A percentile compares a stretch with the other conserved stretches of the same genome.
Conservation (phyloP, 2,888 invertebrate genomes). For the Pimpla rufipes region DNA sequence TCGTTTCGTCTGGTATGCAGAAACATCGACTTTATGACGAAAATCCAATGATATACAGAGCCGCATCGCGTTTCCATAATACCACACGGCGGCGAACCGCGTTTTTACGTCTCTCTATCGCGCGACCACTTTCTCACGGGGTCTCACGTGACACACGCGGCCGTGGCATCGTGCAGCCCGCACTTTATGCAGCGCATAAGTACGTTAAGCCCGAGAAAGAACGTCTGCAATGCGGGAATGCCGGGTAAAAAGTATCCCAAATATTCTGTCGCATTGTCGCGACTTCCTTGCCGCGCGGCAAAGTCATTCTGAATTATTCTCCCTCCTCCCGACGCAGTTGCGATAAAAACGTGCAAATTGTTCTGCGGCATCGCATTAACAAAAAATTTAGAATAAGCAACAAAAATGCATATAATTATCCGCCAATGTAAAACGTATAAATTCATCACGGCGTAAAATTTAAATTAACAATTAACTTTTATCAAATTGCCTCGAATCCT, state of each 20-base stretch:
- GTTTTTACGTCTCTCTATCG: slow-evolving; percentile 46
- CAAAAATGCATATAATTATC: background rate
- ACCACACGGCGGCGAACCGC: slow-evolving; percentile 6
- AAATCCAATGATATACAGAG: slow-evolving; percentile 23
- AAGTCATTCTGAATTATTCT: slow-evolving; percentile 6
- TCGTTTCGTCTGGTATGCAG: background rate
- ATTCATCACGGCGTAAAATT: background rate
- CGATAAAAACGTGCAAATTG: background rate
- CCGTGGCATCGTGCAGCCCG: slow-evolving; percentile 11
- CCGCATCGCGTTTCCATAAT: slow-evolving; percentile 40
- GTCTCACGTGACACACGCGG: slow-evolving; percentile 37
- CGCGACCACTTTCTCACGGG: slow-evolving; percentile 51
- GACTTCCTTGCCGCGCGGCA: slow-evolving; percentile 5
- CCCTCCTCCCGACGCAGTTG: background rate
- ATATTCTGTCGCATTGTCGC: slow-evolving; percentile 55
- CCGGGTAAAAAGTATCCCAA: slow-evolving; percentile 43
- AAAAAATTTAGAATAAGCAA: background rate
- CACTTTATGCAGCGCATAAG: slow-evolving; percentile 42
- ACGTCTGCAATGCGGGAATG: slow-evolving; percentile 59
- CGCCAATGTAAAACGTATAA: background rate
- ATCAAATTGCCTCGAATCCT: too few relatives aligned
- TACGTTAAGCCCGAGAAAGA: slow-evolving; percentile 39
- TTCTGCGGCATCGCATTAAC: background rate
- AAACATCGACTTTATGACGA: background rate
- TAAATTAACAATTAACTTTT: too few relatives aligned